These are phyloP conservation scores for Drosophila buzzatii DNA, from an alignment of 2,888 invertebrate species.

Conservation along the genomic window DNA sequence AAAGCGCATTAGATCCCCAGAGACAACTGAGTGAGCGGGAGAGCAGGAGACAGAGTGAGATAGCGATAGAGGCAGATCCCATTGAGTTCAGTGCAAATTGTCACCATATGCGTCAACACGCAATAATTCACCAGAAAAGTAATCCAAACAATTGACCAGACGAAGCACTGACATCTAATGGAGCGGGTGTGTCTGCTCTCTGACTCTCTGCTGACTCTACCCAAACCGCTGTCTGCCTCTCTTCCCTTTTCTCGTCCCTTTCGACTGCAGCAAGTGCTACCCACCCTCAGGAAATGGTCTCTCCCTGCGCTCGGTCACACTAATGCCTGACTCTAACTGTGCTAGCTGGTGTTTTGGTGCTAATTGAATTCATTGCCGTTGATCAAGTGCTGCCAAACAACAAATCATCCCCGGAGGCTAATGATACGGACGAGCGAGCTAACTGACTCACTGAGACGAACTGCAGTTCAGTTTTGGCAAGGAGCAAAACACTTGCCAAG, in stretches of 20 bases:
- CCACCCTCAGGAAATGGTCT: constrained; percentile 3
- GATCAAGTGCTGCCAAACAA: constrained; percentile 82
- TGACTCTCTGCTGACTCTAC: not conserved
- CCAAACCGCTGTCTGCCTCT: not conserved
- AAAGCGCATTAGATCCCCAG: constrained; percentile 66
- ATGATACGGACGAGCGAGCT: constrained; percentile 75
- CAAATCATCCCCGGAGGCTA: constrained; percentile 80
- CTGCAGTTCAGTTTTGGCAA: constrained; percentile 15
- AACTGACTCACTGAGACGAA: constrained; percentile 37
- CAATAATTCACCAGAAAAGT: constrained; percentile 86
- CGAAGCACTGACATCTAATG: constrained; percentile 69
- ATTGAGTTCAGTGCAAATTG: constrained; percentile 72
- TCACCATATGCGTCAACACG: constrained; percentile 86
- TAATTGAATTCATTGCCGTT: constrained; percentile 82
- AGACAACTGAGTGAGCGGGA: not conserved
- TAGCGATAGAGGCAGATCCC: constrained; percentile 23
- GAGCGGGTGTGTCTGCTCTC: constrained; percentile 72
- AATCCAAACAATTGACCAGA: constrained; percentile 85
- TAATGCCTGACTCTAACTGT: constrained; percentile 22
- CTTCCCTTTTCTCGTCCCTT: not conserved
- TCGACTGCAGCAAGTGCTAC: constrained; percentile 60
- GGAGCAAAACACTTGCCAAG: constrained; percentile 13
- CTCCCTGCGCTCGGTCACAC: not conserved
- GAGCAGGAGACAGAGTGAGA: constrained; percentile 7
- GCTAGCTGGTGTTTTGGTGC: constrained; percentile 73